Conservation (phyloP, 2,888 invertebrate species). For the Ormyrus pomaceus region DNA sequence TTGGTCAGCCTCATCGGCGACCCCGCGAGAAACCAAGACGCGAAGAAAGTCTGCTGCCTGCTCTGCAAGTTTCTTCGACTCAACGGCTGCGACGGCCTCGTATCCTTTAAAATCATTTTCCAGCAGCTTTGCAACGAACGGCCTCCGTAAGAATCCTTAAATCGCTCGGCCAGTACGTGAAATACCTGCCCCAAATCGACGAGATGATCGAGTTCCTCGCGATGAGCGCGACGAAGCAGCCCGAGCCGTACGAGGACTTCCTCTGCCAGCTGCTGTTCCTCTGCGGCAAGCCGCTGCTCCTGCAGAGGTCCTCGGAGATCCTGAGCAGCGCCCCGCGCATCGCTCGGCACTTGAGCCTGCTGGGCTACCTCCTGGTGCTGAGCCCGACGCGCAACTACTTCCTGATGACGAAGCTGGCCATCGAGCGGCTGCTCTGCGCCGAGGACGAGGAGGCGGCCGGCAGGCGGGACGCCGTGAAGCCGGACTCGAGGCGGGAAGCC, state of each 20-base stretch:
- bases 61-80: constrained; percentile 61
- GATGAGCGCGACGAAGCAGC: constrained; percentile 54
- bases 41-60: constrained; percentile 51
- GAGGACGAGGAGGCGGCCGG: background rate
- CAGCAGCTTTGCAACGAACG: background rate
- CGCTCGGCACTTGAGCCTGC: constrained; percentile 70
- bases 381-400: constrained; percentile 57
- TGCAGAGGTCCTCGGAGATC: constrained; percentile 68
- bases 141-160: constrained; percentile 11
- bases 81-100: constrained; percentile 62
- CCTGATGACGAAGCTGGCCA: constrained; percentile 13
- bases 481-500: constrained; percentile 61
- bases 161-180: constrained; percentile 66
- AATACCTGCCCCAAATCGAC: constrained; percentile 69
- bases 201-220: constrained; percentile 70
- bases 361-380: constrained; percentile 69
- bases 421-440: background rate
- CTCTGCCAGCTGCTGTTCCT: constrained; percentile 68
- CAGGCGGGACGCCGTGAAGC: constrained; percentile 57
- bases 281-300: constrained; percentile 67
- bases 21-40: constrained; percentile 56
- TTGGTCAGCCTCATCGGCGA: constrained; percentile 63
- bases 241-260: constrained; percentile 62
- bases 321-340: constrained; percentile 62
- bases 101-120: constrained; percentile 64